Base-by-base conservation (phyloP, 1,140 invertebrate genomes). In the Paralvinella palmiformis region DNA sequence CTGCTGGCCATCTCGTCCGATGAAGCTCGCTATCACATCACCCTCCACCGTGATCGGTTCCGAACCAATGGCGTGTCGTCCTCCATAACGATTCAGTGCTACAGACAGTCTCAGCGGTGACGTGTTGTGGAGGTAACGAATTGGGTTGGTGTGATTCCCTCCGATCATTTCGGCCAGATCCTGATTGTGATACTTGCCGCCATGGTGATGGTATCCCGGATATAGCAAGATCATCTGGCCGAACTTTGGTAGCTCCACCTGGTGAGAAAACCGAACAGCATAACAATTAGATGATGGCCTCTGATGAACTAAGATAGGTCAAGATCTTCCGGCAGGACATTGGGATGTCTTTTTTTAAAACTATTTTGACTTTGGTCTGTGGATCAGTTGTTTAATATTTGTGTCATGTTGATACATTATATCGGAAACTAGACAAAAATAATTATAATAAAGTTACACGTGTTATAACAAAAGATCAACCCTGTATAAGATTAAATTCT, bases 231-330 rank as follows among this genome's bases (percentile, higher is more conserved):
- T 24, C 58, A 60, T 44, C 58, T 60, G 58, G 13, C 41, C 27
- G 58, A 60, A 60, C 58, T 60, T 60, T 22, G 58, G 58, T 36
- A 60, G 58, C 32, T 60, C 58, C 24, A 27, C 58, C 58, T 60
- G 58, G 35, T n/a, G n/a, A n/a, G 41, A 33, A 41, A 27, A 32
- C 22, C 10, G 17, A 33, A 36, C 7, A 3, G 27, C 22, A 57
- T 10, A 32, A 57, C 27, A 3, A 32, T 57, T 57, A 57, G 27
- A 32, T 57, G 27, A 2, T n/a, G n/a, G n/a, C n/a, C n/a, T n/a
- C n/a, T n/a, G n/a, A n/a, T n/a, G n/a, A n/a, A n/a, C n/a, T n/a
- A n/a, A n/a, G n/a, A n/a, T n/a, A n/a, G n/a, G n/a, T n/a, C n/a
- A n/a, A n/a, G n/a, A n/a, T n/a, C n/a, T n/a, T n/a, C n/a, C n/a